A percentile compares a stretch with the other conserved stretches of the same genome.
Conservation (phyloP, 2,797 vertebrate genomes). For the Poecilia picta region DNA sequence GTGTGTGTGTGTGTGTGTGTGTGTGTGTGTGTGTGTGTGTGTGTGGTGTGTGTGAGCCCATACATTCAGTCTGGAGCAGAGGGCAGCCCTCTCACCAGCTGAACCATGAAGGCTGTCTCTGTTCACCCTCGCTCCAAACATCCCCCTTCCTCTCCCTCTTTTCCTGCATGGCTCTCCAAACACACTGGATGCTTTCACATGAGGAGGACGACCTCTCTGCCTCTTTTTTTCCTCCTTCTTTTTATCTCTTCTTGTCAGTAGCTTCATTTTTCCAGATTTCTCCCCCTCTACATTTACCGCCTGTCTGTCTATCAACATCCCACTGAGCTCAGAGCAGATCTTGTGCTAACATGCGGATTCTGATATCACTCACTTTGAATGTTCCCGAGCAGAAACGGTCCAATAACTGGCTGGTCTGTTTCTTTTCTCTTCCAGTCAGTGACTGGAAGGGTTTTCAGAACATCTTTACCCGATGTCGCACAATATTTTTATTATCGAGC, state of each 20-base stretch:
- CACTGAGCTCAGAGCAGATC: conserved; percentile 26
- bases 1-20: conserved; percentile 4
- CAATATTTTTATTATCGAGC: not conserved
- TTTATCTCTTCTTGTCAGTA: conserved; percentile 10
- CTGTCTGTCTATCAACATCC: conserved; percentile 27
- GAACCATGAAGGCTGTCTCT: conserved; percentile 76
- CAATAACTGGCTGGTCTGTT: not conserved
- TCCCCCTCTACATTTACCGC: conserved; percentile 1
- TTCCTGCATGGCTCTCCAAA: conserved; percentile 28
- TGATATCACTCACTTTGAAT: conserved; percentile 26
- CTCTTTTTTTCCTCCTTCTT: conserved; percentile 7
- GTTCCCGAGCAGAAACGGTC: conserved; percentile 1
- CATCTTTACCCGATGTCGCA: conserved; percentile 9
- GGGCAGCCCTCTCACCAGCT: conserved; percentile 64
- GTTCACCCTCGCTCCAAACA: conserved; percentile 67
- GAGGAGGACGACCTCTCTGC: conserved; percentile 23
- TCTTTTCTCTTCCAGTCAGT: not conserved
- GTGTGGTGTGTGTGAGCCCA: conserved; percentile 27
- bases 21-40: not conserved
- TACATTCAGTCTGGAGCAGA: conserved; percentile 31
- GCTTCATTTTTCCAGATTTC: conserved; percentile 16
- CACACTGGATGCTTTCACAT: conserved; percentile 70
- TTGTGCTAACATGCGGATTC: conserved; percentile 50
- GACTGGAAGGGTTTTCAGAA: not conserved
- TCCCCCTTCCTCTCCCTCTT: conserved; percentile 10